Evolutionary conservation across 2,888 invertebrate species (phyloP).

Genomic region (Julus scanicus): DNA sequence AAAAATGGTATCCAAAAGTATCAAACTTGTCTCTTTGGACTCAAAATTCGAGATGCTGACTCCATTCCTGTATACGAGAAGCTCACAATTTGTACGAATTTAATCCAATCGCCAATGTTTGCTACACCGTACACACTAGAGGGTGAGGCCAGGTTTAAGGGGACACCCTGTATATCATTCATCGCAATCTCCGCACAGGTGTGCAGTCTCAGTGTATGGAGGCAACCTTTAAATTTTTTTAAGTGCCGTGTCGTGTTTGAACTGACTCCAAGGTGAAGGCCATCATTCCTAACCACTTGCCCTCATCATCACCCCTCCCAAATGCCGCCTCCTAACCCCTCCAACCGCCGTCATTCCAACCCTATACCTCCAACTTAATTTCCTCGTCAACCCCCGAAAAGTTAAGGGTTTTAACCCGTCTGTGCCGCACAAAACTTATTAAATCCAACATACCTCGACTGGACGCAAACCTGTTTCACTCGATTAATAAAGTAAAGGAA

Average conservation of each 20-base stretch:
- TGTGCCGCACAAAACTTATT: neutral
- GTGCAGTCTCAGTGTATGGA: neutral
- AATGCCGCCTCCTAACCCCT: neutral
- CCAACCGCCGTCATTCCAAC: neutral
- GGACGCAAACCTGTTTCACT: neutral
- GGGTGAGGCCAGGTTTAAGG: neutral
- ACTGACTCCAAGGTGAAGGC: conserved; percentile 16
- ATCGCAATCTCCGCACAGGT: neutral
- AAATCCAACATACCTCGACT: neutral
- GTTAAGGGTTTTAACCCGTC: conserved; percentile 25
- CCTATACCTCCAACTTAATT: neutral
- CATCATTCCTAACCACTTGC: conserved; percentile 30
- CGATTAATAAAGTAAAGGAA: neutral
- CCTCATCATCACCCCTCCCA: conserved; percentile 3
- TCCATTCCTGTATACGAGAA: too few relatives aligned
- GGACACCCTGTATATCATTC: conserved; percentile 17
- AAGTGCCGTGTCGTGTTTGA: conserved; percentile 35
- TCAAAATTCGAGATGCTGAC: too few relatives aligned
- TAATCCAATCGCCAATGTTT: neutral
- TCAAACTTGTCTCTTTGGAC: too few relatives aligned
- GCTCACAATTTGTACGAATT: neutral
- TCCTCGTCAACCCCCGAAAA: neutral
- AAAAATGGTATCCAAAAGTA: too few relatives aligned
- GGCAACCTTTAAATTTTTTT: conserved; percentile 18
- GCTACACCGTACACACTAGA: neutral